Evolutionary conservation across 2,888 invertebrate species (phyloP).

Genomic region (Fragum fragum): DNA sequence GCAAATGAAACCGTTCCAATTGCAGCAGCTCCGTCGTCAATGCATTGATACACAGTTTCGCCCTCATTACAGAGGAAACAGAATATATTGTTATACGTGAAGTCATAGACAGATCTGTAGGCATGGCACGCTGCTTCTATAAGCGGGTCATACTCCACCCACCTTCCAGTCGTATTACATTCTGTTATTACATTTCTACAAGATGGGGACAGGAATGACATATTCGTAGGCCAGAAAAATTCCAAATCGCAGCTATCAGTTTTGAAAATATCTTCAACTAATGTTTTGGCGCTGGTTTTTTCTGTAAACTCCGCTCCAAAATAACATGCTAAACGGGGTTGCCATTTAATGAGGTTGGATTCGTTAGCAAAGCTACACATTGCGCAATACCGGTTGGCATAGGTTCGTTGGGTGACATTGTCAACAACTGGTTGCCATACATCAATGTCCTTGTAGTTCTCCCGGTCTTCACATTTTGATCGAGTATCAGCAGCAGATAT

Average conservation of each 20-base stretch:
- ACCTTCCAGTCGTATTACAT: conserved; percentile 38
- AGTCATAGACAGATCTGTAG: conserved; percentile 15
- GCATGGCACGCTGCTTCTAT: conserved; percentile 40
- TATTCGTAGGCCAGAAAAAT: not conserved
- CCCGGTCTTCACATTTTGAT: not conserved
- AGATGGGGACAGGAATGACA: not conserved
- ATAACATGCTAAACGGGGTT: not conserved
- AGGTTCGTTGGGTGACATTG: not conserved
- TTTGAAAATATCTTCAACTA: not conserved
- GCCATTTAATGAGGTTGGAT: not conserved
- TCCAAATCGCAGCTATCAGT: conserved; percentile 3
- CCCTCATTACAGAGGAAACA: conserved; percentile 43
- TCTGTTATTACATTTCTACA: not conserved
- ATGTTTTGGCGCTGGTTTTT: not conserved
- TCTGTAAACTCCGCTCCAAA: not conserved
- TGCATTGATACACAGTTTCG: not conserved
- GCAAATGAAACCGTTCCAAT: conserved; percentile 19
- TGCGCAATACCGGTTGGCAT: not conserved
- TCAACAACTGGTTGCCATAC: not conserved
- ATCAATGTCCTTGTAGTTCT: not conserved
- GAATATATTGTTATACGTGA: conserved; percentile 35
- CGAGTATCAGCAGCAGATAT: not conserved
- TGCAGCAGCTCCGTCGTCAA: not conserved
- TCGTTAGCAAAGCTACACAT: not conserved
- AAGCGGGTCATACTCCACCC: conserved; percentile 35